Evolutionary conservation across 2,888 invertebrate genomes (phyloP).

Genomic region (Ophraella communa): DNA sequence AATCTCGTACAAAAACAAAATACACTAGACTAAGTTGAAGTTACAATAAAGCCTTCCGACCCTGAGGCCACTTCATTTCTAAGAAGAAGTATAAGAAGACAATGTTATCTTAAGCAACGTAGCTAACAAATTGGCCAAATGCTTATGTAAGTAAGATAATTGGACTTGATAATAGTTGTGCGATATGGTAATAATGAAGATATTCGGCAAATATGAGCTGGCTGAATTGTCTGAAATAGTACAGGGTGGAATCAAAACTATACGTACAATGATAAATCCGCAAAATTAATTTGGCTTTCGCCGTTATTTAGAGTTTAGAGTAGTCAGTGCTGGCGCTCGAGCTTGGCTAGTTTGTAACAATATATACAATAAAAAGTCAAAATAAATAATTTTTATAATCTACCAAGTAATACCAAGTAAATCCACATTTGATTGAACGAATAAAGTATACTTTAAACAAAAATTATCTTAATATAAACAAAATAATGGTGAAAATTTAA

Average conservation of each 20-base stretch:
- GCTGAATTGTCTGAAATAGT: neutral
- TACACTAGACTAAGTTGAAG: slow-evolving; percentile 18
- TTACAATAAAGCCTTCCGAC: slow-evolving; percentile 26
- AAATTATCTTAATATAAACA: no score
- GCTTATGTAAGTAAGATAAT: slow-evolving; percentile 43
- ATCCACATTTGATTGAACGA: no score
- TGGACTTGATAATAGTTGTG: slow-evolving; percentile 44
- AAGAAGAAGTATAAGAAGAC: slow-evolving; percentile 42
- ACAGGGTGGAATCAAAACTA: slow-evolving; percentile 6
- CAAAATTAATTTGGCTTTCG: no score
- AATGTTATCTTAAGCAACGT: slow-evolving; percentile 46
- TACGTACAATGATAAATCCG: no score
- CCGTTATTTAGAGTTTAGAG: no score
- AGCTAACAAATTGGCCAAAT: slow-evolving; percentile 47
- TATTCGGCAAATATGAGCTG: slow-evolving; percentile 37
- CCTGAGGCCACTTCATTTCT: slow-evolving; percentile 28
- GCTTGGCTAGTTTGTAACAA: no score
- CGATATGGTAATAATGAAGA: slow-evolving; percentile 43
- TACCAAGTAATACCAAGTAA: no score
- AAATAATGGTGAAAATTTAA: no score
- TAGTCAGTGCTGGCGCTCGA: no score
- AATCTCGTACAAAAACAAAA: slow-evolving; percentile 25
- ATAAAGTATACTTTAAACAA: no score
- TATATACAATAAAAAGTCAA: no score
- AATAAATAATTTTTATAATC: no score